These are phyloP conservation scores for Periplaneta americana DNA, from an alignment of 1,140 invertebrate genomes.

Conservation along the genomic window DNA sequence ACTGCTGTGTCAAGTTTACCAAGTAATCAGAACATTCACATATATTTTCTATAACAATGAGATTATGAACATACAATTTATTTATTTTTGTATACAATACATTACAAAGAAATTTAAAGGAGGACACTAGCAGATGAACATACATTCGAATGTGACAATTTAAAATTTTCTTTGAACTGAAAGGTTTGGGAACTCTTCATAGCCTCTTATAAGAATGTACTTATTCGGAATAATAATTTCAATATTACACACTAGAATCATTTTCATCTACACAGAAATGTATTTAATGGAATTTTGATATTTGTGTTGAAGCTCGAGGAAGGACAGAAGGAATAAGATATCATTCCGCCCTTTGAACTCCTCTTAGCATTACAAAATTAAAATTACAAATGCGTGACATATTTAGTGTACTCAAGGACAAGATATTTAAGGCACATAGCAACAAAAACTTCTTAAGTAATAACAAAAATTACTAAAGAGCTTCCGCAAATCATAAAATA, in stretches of 20 bases:
- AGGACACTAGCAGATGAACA: too few species aligned
- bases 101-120: too few species aligned
- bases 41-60: too few species aligned
- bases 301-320: background rate
- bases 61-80: too few species aligned
- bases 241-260: background rate
- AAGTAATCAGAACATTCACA: too few species aligned
- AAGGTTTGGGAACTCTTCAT: background rate
- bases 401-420: too few species aligned
- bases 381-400: background rate
- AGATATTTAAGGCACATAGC: background rate
- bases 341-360: too few species aligned
- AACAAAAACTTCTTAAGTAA: constrained; percentile 3
- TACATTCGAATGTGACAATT: too few species aligned
- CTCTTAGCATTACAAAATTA: background rate
- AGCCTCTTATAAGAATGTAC: background rate
- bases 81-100: too few species aligned
- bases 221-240: background rate
- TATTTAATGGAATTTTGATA: background rate
- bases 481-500: background rate
- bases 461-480: background rate
- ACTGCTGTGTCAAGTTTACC: too few species aligned
- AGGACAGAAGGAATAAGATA: background rate
- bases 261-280: background rate
- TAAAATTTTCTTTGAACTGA: too few species aligned